Evolutionary conservation across 2,113 vertebrate species (phyloP).

Genomic region (Lepisosteus oculatus): DNA sequence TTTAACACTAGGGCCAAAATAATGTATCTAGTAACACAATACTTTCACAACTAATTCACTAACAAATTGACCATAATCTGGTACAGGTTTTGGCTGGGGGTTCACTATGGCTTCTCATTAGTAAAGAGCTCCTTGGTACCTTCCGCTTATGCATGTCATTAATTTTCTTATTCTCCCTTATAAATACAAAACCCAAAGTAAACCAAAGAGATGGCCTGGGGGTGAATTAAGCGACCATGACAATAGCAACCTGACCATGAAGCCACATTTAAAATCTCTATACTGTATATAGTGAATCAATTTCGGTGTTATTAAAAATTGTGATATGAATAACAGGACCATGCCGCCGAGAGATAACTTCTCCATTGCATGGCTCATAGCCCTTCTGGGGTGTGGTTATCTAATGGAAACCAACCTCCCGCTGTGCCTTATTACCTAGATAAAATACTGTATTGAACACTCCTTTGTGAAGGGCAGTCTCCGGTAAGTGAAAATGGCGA

Average conservation of each 20-base stretch:
- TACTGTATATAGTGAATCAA: neutral
- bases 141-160: neutral
- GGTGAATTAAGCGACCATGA: neutral
- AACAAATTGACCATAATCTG: no score
- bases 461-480: conserved; percentile 29
- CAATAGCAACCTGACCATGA: conserved; percentile 9
- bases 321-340: conserved; percentile 37
- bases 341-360: conserved; percentile 46
- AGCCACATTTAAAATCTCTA: neutral
- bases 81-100: neutral
- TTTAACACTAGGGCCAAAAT: no score
- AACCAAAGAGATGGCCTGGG: no score
- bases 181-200: no score
- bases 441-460: conserved; percentile 38
- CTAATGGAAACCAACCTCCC: conserved; percentile 26
- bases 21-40: no score
- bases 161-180: no score
- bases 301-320: neutral
- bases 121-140: neutral
- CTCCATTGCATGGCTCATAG: neutral
- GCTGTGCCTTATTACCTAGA: conserved; percentile 41
- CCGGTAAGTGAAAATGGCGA: neutral
- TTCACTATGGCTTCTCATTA: neutral
- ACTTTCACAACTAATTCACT: no score
- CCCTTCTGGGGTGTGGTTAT: conserved; percentile 2